A percentile compares a stretch with the other conserved stretches of the same genome.
phyloP scores from a whole-genome alignment of 2,113 vertebrate species.

The Boulengeromyrus knoepffleri region DNA sequence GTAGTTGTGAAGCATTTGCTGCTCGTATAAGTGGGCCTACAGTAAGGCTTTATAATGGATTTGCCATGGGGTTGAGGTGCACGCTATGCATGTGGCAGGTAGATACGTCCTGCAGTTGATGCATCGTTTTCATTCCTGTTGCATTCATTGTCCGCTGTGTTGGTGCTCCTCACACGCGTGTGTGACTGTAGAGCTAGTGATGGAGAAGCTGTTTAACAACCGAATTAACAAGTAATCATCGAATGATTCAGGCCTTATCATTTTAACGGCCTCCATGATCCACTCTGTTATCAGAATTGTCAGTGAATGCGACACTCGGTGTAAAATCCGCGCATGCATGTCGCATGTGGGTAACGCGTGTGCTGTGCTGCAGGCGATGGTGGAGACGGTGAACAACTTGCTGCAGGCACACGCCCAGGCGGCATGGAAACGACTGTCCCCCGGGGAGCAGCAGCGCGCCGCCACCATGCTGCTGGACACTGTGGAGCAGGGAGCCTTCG shows the following conservation, averaged over 20 bases:
- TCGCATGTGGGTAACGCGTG: constrained; percentile 9
- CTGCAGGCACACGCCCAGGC: constrained; percentile 83
- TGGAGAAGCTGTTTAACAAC: neutral
- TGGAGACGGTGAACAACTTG: constrained; percentile 96
- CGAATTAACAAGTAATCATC: neutral
- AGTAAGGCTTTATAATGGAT: neutral
- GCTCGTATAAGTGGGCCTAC: neutral
- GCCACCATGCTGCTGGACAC: constrained; percentile 94
- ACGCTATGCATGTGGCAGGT: neutral
- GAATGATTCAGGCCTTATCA: neutral
- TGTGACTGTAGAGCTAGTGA: neutral
- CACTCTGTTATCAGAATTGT: neutral
- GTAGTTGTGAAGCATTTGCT: neutral
- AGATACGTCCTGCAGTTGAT: neutral
- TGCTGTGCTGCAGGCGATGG: constrained; percentile 76
- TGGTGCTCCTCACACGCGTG: neutral
- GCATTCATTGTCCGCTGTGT: neutral
- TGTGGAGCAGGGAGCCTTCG: constrained; percentile 93
- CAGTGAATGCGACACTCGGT: neutral
- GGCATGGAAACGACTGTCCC: constrained; percentile 82
- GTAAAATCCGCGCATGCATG: neutral
- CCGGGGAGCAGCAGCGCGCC: constrained; percentile 78
- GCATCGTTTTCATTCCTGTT: neutral
- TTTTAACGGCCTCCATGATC: neutral
- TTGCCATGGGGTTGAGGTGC: neutral